phyloP scores from a whole-genome alignment of 2,888 invertebrate genomes.

The Lasioglossum oenotherae region DNA sequence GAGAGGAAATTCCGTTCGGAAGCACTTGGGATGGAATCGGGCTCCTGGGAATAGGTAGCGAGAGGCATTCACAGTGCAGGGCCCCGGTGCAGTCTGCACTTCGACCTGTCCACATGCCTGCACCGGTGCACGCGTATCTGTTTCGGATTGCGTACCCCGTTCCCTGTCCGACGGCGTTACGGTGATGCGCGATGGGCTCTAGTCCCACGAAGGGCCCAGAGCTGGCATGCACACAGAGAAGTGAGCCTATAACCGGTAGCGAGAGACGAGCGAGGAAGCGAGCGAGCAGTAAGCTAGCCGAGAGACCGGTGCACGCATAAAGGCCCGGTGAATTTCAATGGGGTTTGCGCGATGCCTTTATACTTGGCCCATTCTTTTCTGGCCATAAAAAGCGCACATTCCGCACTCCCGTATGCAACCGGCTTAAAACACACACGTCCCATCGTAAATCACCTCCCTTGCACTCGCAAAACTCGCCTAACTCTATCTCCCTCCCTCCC shows the following conservation, averaged over 20 bases:
- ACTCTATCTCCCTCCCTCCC: not conserved
- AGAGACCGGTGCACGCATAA: constrained; percentile 66
- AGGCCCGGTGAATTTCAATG: constrained; percentile 78
- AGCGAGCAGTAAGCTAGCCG: constrained; percentile 33
- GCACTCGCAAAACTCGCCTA: constrained; percentile 52
- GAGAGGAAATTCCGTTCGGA: not conserved
- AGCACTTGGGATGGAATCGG: constrained; percentile 22
- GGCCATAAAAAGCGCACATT: constrained; percentile 79
- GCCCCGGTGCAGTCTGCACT: constrained; percentile 52
- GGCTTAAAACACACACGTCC: constrained; percentile 75
- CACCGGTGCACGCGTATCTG: constrained; percentile 58
- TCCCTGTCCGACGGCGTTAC: constrained; percentile 69
- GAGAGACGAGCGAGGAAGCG: constrained; percentile 36
- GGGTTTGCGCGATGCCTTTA: constrained; percentile 72
- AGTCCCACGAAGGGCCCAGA: constrained; percentile 72
- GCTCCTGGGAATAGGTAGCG: constrained; percentile 57
- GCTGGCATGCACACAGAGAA: constrained; percentile 21
- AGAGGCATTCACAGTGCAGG: constrained; percentile 58
- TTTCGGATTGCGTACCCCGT: constrained; percentile 51
- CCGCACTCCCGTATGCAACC: constrained; percentile 73
- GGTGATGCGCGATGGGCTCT: constrained; percentile 75
- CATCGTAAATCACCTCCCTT: constrained; percentile 77
- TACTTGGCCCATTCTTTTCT: constrained; percentile 76
- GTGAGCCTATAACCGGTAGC: constrained; percentile 32
- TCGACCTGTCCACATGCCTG: constrained; percentile 55